A percentile compares a stretch with the other conserved stretches of the same genome.
Conservation (phyloP, 2,888 invertebrate species). For the Kuschelorhynchus macadamiae region DNA sequence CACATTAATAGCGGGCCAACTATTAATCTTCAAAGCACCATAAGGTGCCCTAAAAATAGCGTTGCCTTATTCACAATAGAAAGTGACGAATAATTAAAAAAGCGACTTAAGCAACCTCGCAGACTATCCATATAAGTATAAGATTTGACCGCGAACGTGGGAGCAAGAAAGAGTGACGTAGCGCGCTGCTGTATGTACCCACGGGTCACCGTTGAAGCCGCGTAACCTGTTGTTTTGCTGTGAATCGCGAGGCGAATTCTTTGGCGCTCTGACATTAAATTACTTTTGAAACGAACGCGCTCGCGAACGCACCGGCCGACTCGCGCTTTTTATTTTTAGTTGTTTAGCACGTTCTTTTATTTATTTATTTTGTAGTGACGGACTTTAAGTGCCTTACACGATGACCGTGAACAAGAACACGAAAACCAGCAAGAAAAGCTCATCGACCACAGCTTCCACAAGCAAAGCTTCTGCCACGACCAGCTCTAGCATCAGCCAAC, state of each 20-base stretch:
- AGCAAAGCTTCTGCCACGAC: slow-evolving; percentile 26
- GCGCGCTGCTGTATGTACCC: slow-evolving; percentile 52
- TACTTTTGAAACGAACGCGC: slow-evolving; percentile 58
- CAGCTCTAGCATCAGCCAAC: slow-evolving; percentile 20
- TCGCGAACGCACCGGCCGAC: slow-evolving; percentile 52
- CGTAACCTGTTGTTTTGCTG: slow-evolving; percentile 55
- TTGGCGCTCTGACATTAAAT: slow-evolving; percentile 51
- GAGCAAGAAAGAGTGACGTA: slow-evolving; percentile 59
- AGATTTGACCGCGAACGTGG: slow-evolving; percentile 62
- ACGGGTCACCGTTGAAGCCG: slow-evolving; percentile 54
- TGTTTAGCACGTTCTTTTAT: slow-evolving; percentile 41
- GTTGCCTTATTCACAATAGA: slow-evolving; percentile 49
- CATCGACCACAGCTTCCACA: slow-evolving; percentile 52
- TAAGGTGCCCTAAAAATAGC: slow-evolving; percentile 38
- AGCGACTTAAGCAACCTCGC: slow-evolving; percentile 55
- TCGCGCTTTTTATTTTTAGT: slow-evolving; percentile 34
- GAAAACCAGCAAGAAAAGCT: slow-evolving; percentile 59
- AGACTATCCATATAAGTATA: slow-evolving; percentile 63
- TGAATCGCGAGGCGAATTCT: slow-evolving; percentile 51
- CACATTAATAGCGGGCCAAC: slow-evolving; percentile 9
- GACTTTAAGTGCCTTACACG: slow-evolving; percentile 45
- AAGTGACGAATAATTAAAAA: slow-evolving; percentile 60
- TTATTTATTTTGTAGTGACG: slow-evolving; percentile 48
- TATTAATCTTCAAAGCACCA: slow-evolving; percentile 30
- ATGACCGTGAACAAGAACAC: slow-evolving; percentile 64